Evolutionary conservation across 2,113 vertebrate species (phyloP).

Genomic region (Ictidomys tridecemlineatus): DNA sequence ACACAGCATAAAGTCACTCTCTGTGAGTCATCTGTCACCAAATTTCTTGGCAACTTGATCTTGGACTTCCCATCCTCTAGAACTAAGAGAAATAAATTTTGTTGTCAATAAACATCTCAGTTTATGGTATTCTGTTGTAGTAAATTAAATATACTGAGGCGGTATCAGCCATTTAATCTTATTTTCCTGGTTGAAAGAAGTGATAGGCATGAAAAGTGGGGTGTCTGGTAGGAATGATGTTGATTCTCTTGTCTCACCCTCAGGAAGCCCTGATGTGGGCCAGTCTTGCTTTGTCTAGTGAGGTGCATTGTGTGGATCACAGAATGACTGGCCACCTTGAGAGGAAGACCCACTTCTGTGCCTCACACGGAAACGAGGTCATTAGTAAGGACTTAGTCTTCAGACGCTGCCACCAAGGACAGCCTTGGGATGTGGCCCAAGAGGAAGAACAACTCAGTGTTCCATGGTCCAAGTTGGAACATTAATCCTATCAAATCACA

Average conservation of each 20-base stretch:
- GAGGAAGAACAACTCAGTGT: background rate
- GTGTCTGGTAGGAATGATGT: background rate
- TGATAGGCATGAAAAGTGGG: background rate
- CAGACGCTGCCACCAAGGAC: constrained; percentile 69
- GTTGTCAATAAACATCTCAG: no score
- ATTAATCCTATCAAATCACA: background rate
- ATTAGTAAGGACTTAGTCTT: constrained; percentile 78
- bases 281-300: constrained; percentile 22
- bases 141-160: background rate
- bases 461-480: background rate
- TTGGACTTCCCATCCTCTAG: no score
- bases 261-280: background rate
- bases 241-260: background rate
- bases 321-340: constrained; percentile 76
- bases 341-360: constrained; percentile 73
- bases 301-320: constrained; percentile 54
- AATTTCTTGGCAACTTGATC: no score
- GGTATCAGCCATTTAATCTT: background rate
- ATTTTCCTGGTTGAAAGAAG: background rate
- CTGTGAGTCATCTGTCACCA: no score
- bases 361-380: constrained; percentile 74
- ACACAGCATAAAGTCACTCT: no score
- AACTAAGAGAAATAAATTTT: no score
- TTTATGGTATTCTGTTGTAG: no score
- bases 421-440: background rate